Base-by-base conservation (phyloP, 2,797 vertebrate species). In the Mustela erminea region DNA sequence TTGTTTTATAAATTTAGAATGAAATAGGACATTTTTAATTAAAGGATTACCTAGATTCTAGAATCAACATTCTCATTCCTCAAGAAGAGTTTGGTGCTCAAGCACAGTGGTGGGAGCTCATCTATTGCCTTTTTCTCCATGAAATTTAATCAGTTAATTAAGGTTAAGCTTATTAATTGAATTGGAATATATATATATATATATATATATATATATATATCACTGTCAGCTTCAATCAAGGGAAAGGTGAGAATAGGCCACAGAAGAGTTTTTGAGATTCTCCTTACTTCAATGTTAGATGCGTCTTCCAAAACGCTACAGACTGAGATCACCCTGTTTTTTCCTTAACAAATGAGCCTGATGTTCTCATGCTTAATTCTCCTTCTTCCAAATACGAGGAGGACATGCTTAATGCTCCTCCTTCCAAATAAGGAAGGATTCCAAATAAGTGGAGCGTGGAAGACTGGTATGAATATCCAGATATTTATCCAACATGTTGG, bases 1-100 rank as follows among this genome's bases (percentile, higher is more conserved):
- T 95, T 93, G 86, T 89, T 91, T 96, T 72, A 81, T 38, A 95
- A 89, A 96, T 94, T 94, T 54, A 90, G 49, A 58, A 52, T 11
- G 32, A 92, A 95, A 91, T 49, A 62, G 52, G 58, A 32, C 52
- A 15, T 80, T 93, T 93, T 90, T 80, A 96, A 94, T 96, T 88
- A 87, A 96, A 87, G 74, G 87, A 93, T 96, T 90, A 75, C 46
- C 49, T 93, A 89, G 82, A 86, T 56, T 96, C 56, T 62, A 78
- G 81, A 87, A 93, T 96, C 74, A 77, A 89, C 60, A 72, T 14
- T 43, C 8, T 70, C 29, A 27, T 88, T 85, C 27, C 83, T 54
- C 18, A 11, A 90, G 17, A 77, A 56, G 14, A 13, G 62, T 72
- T 96, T 32, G 75, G 29, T 86, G 72, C 0, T 0, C 6, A 4